Evolutionary conservation across 35 echinoderm and acorn worm species (phyloP).

Genomic region (Ophiothrix spiculata): DNA sequence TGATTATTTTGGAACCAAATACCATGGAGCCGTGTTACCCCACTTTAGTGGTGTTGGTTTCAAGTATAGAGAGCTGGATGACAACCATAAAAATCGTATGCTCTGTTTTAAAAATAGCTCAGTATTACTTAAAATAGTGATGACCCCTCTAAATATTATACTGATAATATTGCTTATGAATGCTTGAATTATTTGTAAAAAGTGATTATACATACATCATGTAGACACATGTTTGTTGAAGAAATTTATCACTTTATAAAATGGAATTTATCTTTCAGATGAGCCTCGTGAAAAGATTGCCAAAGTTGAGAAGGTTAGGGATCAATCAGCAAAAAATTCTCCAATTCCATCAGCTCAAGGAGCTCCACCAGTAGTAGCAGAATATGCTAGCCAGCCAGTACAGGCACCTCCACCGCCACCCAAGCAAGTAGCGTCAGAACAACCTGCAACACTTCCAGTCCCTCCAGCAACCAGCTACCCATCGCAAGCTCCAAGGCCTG

Average conservation of each 20-base stretch:
- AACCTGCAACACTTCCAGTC: neutral
- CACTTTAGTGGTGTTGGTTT: too few relatives aligned
- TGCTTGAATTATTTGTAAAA: neutral
- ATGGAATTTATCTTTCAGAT: neutral
- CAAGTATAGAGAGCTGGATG: too few relatives aligned
- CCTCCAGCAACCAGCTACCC: constrained; percentile 1
- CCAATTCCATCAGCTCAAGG: constrained; percentile 12
- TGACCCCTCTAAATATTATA: too few relatives aligned
- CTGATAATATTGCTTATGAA: too few relatives aligned
- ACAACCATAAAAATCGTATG: too few relatives aligned
- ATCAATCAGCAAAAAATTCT: constrained; percentile 20
- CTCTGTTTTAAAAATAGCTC: too few relatives aligned
- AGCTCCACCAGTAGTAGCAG: constrained; percentile 43
- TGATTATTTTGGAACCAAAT: too few relatives aligned
- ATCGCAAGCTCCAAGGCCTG: constrained; percentile 6
- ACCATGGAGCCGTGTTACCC: too few relatives aligned
- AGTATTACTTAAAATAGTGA: too few relatives aligned
- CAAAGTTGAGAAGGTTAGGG: constrained; percentile 33
- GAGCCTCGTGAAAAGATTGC: constrained; percentile 28
- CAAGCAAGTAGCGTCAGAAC: constrained; percentile 5
- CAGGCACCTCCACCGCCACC: constrained; percentile 20
- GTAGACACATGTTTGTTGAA: neutral
- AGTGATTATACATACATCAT: neutral
- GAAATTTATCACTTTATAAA: neutral
- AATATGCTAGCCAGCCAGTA: neutral